These are phyloP conservation scores for Alouatta palliata DNA, from an alignment of 2,113 vertebrate species.

Conservation along the genomic window DNA sequence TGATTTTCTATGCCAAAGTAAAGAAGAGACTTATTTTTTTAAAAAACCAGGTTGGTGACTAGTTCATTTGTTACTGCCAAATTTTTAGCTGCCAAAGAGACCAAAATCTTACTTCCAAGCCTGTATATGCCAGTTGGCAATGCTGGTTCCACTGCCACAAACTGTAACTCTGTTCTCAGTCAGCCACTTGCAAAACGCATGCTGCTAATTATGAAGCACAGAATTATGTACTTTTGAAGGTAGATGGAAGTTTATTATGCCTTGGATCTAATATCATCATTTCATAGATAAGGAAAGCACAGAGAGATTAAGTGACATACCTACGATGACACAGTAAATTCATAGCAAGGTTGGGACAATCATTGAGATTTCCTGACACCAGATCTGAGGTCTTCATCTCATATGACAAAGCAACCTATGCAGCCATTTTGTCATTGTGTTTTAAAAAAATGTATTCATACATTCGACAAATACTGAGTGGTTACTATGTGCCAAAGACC, in stretches of 20 bases:
- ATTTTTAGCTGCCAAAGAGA: slow-evolving; percentile 32
- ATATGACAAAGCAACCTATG: neutral
- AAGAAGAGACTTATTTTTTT: neutral
- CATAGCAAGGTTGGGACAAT: neutral
- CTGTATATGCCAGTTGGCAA: neutral
- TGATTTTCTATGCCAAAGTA: slow-evolving; percentile 15
- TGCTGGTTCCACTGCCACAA: neutral
- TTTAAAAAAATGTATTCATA: neutral
- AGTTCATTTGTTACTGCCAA: slow-evolving; percentile 32
- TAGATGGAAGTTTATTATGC: neutral
- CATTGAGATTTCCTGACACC: neutral
- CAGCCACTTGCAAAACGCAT: neutral
- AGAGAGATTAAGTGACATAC: neutral
- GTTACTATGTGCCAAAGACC: neutral
- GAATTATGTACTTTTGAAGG: neutral
- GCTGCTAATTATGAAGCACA: neutral
- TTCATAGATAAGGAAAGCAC: neutral
- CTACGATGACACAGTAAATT: neutral
- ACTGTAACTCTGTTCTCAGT: neutral
- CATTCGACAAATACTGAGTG: neutral
- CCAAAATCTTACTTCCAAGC: neutral
- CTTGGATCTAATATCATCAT: neutral
- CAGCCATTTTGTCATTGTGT: neutral
- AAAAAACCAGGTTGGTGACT: neutral
- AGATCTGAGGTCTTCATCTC: neutral